These are phyloP conservation scores for Buathra laborator DNA, from an alignment of 2,888 invertebrate species.

Conservation along the genomic window DNA sequence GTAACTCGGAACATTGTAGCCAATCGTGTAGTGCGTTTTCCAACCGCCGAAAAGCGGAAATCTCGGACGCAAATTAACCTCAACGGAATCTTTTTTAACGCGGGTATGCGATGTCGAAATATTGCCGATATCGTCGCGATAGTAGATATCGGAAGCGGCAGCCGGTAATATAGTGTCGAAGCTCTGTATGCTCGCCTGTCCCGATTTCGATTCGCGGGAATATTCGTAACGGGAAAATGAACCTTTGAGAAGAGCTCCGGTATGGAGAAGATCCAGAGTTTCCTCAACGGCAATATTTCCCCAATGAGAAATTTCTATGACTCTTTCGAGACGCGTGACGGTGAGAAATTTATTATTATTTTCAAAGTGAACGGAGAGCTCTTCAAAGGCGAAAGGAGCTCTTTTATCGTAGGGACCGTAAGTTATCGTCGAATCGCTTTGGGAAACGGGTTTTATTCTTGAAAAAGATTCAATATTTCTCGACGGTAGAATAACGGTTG, in stretches of 20 bases:
- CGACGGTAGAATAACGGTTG: slow-evolving; percentile 91
- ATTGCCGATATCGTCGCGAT: slow-evolving; percentile 99
- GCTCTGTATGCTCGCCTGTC: slow-evolving; percentile 95
- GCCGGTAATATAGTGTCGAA: slow-evolving; percentile 95
- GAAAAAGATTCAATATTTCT: slow-evolving; percentile 93
- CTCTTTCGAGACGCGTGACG: slow-evolving; percentile 94
- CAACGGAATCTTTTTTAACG: slow-evolving; percentile 95
- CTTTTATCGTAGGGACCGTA: slow-evolving; percentile 96
- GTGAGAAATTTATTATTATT: slow-evolving; percentile 98
- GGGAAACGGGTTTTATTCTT: slow-evolving; percentile 92
- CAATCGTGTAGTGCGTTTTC: slow-evolving; percentile 98
- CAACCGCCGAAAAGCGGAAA: slow-evolving; percentile 99
- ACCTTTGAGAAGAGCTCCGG: slow-evolving; percentile 94
- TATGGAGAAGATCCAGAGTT: slow-evolving; percentile 95
- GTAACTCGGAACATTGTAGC: slow-evolving; percentile 98
- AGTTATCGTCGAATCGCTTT: slow-evolving; percentile 92
- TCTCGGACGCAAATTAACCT: slow-evolving; percentile 97
- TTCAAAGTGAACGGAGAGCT: slow-evolving; percentile 95
- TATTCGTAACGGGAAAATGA: slow-evolving; percentile 99
- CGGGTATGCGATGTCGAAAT: slow-evolving; percentile 98
- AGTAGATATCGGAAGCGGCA: slow-evolving; percentile 98
- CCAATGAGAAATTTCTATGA: slow-evolving; percentile 99
- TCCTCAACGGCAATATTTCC: slow-evolving; percentile 99
- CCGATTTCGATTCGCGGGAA: slow-evolving; percentile 96
- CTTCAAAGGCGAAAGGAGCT: slow-evolving; percentile 87